Percentiles rank a stretch among this genome's conserved stretches.
phyloP scores from a whole-genome alignment of 2,113 vertebrate species.

The Toxotes jaculatrix region DNA sequence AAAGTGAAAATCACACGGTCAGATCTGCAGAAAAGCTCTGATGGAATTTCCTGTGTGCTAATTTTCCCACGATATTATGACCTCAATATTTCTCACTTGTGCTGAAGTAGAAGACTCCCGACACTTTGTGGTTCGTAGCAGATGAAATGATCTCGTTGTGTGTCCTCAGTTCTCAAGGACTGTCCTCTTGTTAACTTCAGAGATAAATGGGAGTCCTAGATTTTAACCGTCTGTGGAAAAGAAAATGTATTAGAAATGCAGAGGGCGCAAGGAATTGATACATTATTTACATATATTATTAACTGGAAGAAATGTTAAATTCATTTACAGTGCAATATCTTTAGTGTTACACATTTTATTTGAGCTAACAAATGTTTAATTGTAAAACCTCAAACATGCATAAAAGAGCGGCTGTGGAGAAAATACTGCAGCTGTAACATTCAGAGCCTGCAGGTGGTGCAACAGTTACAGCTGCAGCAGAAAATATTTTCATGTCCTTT shows the following conservation, averaged over 20 bases:
- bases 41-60: conserved; percentile 63
- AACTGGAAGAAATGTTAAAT: background rate
- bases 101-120: background rate
- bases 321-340: background rate
- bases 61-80: conserved; percentile 64
- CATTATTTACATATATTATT: background rate
- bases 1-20: conserved; percentile 36
- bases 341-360: too few species aligned
- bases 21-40: conserved; percentile 41
- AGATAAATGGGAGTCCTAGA: background rate
- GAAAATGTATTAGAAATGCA: background rate
- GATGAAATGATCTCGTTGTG: conserved; percentile 24
- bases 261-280: too few species aligned
- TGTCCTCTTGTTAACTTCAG: background rate
- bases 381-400: background rate
- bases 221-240: background rate
- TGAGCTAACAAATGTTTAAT: background rate
- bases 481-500: background rate
- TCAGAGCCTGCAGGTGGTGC: background rate
- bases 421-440: background rate
- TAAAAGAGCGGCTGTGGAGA: background rate
- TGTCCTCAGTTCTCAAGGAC: background rate
- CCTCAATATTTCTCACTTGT: conserved; percentile 33
- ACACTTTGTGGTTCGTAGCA: background rate
- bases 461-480: background rate